Percentiles rank a stretch among this genome's conserved stretches.
Evolutionary conservation across 2,888 invertebrate species (phyloP).

Genomic region (Eupithecia insigniata): DNA sequence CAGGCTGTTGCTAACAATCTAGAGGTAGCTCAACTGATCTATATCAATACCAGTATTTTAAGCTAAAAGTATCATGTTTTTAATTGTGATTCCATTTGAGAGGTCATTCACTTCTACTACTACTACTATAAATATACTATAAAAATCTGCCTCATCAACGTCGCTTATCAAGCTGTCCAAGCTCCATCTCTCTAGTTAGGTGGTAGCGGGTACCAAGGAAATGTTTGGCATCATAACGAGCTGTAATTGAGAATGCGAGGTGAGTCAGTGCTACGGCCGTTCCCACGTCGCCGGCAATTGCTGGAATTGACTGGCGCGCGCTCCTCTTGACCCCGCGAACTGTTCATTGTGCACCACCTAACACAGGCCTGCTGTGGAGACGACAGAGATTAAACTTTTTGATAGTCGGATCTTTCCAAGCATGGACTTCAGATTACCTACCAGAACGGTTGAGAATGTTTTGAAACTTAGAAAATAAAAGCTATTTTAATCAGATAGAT

Average conservation of each 20-base stretch:
- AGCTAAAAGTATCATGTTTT: background rate
- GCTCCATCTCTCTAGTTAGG: background rate
- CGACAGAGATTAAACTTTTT: constrained; percentile 16
- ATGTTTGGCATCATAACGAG: constrained; percentile 8
- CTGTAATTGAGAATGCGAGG: constrained; percentile 45
- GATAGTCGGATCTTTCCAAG: background rate
- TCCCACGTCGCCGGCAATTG: constrained; percentile 78
- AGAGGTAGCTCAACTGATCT: background rate
- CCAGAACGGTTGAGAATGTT: background rate
- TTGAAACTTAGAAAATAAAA: background rate
- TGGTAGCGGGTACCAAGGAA: constrained; percentile 18
- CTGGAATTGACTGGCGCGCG: constrained; percentile 76
- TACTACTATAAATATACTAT: too few relatives aligned
- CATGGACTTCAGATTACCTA: background rate
- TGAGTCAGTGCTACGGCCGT: constrained; percentile 61
- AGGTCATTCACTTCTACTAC: background rate
- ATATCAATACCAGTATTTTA: background rate
- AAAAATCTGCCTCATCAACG: background rate
- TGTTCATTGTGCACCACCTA: constrained; percentile 75
- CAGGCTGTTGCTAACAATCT: background rate
- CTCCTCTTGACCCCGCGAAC: constrained; percentile 70
- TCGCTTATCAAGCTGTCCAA: background rate
- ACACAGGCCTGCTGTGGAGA: constrained; percentile 50
- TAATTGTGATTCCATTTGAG: background rate
- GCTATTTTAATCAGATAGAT: background rate